Conservation (phyloP, 2,888 invertebrate genomes). For the Pristionchus entomophagus region DNA sequence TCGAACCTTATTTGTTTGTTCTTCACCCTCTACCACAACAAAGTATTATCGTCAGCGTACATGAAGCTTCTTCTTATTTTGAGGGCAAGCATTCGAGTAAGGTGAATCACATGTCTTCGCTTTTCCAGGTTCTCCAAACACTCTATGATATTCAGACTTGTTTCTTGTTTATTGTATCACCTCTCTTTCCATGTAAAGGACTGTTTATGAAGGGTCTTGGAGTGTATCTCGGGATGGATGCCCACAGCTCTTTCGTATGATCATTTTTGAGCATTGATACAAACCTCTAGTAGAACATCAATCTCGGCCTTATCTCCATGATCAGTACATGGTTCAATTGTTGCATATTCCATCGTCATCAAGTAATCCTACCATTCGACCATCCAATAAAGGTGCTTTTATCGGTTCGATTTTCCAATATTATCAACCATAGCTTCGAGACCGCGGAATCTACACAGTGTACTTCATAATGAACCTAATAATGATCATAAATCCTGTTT, state of each 20-base stretch:
- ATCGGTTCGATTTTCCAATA: not conserved
- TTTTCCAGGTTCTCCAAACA: not conserved
- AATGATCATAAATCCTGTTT: not conserved
- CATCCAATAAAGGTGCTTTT: not conserved
- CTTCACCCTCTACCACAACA: not conserved
- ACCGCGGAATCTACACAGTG: not conserved
- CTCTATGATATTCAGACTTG: not conserved
- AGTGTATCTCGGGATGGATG: not conserved
- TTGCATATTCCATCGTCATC: constrained; percentile 25
- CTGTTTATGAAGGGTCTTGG: not conserved
- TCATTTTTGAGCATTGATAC: not conserved
- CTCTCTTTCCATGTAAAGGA: not conserved
- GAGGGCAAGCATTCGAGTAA: no score
- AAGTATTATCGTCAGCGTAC: not conserved
- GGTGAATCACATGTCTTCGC: not conserved
- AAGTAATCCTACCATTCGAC: no score
- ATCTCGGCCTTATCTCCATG: not conserved
- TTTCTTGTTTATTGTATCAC: not conserved
- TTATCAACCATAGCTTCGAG: not conserved
- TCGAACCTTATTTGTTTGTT: not conserved
- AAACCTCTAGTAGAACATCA: not conserved
- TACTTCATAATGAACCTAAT: not conserved
- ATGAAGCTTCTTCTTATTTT: not conserved
- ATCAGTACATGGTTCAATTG: constrained; percentile 10
- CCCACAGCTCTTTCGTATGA: not conserved